Evolutionary conservation across 2,888 invertebrate species (phyloP).

Genomic region (Eupeodes latifasciatus): DNA sequence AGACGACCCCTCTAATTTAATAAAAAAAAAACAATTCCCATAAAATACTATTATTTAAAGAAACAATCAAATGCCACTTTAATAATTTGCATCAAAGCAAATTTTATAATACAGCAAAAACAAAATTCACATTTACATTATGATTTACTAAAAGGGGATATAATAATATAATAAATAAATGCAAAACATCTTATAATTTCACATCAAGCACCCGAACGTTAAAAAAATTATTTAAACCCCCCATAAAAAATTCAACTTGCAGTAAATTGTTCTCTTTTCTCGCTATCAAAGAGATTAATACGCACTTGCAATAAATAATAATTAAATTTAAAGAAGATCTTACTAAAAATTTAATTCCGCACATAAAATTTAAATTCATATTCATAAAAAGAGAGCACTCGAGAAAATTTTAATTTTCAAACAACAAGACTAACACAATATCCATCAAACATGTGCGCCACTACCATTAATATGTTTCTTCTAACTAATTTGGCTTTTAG

Average conservation of each 20-base stretch:
- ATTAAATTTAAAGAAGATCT: conserved; percentile 37
- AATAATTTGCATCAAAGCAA: conserved; percentile 55
- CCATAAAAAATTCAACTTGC: conserved; percentile 10
- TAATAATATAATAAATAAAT: conserved; percentile 30
- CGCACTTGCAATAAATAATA: conserved; percentile 1
- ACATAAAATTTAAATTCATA: conserved; percentile 14
- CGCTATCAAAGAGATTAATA: background rate
- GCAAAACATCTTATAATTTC: conserved; percentile 42
- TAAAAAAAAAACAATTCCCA: conserved; percentile 28
- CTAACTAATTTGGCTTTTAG: conserved; percentile 64
- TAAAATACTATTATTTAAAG: conserved; percentile 25
- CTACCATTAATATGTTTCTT: conserved; percentile 56
- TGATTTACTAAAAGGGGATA: conserved; percentile 59
- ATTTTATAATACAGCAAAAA: conserved; percentile 47
- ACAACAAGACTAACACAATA: conserved; percentile 9
- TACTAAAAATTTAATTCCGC: conserved; percentile 28
- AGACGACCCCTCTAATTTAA: conserved; percentile 46
- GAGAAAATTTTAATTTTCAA: conserved; percentile 20
- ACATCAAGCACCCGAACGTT: conserved; percentile 31
- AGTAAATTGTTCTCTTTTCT: conserved; percentile 41
- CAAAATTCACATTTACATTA: conserved; percentile 46
- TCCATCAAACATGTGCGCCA: conserved; percentile 35
- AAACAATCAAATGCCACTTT: conserved; percentile 35
- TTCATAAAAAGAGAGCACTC: background rate
- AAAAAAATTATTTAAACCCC: conserved; percentile 23